Percentiles rank a stretch among this genome's conserved stretches.
These are phyloP conservation scores for Collichthys lucidus DNA, from an alignment of 2,113 vertebrate genomes.

Conservation along the genomic window DNA sequence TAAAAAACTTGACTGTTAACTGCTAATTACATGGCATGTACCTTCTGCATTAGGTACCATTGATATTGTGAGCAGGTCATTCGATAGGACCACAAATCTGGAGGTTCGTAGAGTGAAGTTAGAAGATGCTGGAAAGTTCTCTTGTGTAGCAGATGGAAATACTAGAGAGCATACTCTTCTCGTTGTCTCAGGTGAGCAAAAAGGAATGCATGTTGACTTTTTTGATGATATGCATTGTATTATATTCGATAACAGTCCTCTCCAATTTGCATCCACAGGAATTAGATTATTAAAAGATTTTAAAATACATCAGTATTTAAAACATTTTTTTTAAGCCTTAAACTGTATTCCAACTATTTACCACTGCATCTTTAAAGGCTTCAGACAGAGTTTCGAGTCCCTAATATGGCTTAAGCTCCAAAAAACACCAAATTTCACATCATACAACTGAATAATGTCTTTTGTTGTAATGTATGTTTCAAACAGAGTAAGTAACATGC, in stretches of 20 bases:
- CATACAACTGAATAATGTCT: background rate
- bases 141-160: accelerated
- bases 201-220: background rate
- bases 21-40: background rate
- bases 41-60: accelerated
- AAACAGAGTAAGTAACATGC: background rate
- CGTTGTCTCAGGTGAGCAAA: slow-evolving; percentile 66
- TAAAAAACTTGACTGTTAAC: background rate
- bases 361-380: background rate
- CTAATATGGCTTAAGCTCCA: background rate
- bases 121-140: slow-evolving; percentile 59
- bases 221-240: background rate
- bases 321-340: background rate
- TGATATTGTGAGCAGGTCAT: accelerated
- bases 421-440: background rate
- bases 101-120: accelerated
- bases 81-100: accelerated
- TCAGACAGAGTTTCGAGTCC: background rate
- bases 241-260: background rate
- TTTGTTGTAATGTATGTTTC: background rate
- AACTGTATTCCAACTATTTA: background rate
- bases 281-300: background rate
- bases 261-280: background rate
- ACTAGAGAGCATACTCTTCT: accelerated
- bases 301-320: background rate